phyloP scores from a whole-genome alignment of 1,140 invertebrate species.

The Cecropterus lyciades region DNA sequence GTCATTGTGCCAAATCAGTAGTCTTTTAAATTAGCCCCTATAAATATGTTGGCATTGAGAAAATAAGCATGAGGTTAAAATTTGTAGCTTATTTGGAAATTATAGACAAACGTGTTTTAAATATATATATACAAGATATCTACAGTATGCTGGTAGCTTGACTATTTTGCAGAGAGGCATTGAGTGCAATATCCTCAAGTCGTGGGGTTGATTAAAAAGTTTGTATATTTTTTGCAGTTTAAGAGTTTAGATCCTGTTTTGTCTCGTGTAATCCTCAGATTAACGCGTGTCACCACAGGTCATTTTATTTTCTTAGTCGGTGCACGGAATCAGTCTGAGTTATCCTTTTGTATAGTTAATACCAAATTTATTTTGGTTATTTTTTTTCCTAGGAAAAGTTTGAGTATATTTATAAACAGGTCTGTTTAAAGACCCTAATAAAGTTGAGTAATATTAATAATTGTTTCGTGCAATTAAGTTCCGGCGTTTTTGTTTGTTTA shows the following conservation, averaged over 20 bases:
- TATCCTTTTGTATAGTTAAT: constrained; percentile 55
- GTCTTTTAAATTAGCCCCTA: too few relatives aligned
- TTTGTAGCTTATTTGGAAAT: too few relatives aligned
- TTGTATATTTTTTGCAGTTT: constrained; percentile 16
- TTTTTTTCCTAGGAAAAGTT: constrained; percentile 71
- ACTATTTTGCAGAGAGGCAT: not conserved
- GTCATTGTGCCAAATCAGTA: too few relatives aligned
- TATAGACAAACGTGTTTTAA: too few relatives aligned
- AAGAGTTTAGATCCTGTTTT: constrained; percentile 1
- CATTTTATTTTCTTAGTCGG: not conserved
- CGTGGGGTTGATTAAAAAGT: constrained; percentile 5
- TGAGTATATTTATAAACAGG: constrained; percentile 53
- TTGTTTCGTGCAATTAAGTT: constrained; percentile 14
- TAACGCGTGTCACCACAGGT: not conserved
- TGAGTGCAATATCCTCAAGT: constrained; percentile 14
- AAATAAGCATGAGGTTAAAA: too few relatives aligned
- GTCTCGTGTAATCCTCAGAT: constrained; percentile 5
- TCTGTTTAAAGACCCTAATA: constrained; percentile 71
- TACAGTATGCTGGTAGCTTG: constrained; percentile 6
- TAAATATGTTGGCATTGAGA: too few relatives aligned
- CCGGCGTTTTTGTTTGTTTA: constrained; percentile 9
- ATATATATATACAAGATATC: too few relatives aligned
- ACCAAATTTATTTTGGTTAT: constrained; percentile 62
- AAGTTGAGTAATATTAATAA: constrained; percentile 23
- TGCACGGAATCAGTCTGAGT: constrained; percentile 8